Evolutionary conservation across 2,113 vertebrate species (phyloP), one percentile per base, ranked within the genome.

Genomic region (Etheostoma cragini): DNA sequence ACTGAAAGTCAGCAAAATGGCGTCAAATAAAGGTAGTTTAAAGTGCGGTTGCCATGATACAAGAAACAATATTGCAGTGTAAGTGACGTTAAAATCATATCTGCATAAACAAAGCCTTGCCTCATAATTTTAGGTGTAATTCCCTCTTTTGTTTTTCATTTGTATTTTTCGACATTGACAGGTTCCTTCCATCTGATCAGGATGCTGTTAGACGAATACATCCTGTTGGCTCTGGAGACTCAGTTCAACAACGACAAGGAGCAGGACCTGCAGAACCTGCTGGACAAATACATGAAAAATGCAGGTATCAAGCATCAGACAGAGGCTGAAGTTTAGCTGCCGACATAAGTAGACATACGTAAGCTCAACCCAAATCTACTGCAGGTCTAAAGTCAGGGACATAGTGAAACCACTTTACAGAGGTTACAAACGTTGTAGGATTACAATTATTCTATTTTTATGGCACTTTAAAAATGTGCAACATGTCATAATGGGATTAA

Each of bases 181-280:
- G 98, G 98, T 74, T 99, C 98, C 81, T 99, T 99, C 94, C 98
- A 99, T 88, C 95, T 99, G 92, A 98, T 99, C 87, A 93, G 98
- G 85, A 99, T 99, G 98, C 96, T 99, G 83, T 90, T 99, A 42
- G 98, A 99, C 80, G 98, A 99, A 87, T 99, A 99, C 90, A 98
- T 99, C 92, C 95, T 99, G 64, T 80, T 99, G 14, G 97, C 98
- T 60, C 96, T 99, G 93, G 98, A 99, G 92, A 99, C 98, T 13
- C 98, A 99, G 86, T 99, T 99, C 94, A 99, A 99, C 91, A 99
- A 99, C 21, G 96, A 99, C 94, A 99, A 99, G 94, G 98, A 99
- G 89, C 98, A 98, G 92, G 98, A 99, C 67, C 95, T 99, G 87
- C 97, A 98, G 93, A 98, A 97, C 93, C 95, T 99, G 45, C 87